phyloP scores from a whole-genome alignment of 2,888 invertebrate species.

The Temnothorax ravouxi region DNA sequence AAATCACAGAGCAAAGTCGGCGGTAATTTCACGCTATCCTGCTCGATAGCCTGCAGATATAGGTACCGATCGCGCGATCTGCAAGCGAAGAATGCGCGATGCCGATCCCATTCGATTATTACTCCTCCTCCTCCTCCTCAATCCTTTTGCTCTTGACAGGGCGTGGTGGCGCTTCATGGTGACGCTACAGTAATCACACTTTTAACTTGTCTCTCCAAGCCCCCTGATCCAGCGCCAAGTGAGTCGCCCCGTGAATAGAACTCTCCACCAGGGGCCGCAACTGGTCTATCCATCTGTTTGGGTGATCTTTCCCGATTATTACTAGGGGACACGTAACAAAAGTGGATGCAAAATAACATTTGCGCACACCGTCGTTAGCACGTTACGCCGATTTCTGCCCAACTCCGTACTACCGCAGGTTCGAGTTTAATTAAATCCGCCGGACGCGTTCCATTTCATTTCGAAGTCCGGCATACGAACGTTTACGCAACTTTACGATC shows the following conservation, averaged over 20 bases:
- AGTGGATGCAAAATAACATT: constrained; percentile 1
- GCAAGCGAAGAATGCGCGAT: constrained; percentile 26
- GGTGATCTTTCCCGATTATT: too few relatives aligned
- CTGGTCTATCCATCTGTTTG: too few relatives aligned
- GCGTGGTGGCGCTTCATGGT: too few relatives aligned
- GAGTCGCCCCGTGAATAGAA: too few relatives aligned
- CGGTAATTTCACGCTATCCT: constrained; percentile 38
- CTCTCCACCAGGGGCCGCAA: too few relatives aligned
- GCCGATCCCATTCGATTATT: constrained; percentile 18
- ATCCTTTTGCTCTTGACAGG: too few relatives aligned
- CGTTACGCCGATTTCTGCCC: not conserved
- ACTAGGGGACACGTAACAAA: constrained; percentile 18
- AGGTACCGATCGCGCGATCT: constrained; percentile 40
- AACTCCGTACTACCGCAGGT: not conserved
- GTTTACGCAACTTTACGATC: constrained; percentile 15
- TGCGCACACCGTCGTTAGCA: constrained; percentile 1
- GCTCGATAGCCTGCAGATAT: not conserved
- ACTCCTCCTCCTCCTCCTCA: too few relatives aligned
- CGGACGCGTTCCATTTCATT: not conserved
- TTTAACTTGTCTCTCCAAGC: too few relatives aligned
- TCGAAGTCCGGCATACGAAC: not conserved
- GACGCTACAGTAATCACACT: too few relatives aligned
- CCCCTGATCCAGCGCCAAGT: too few relatives aligned
- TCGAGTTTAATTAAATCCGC: constrained; percentile 22
- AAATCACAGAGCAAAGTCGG: constrained; percentile 29